A percentile compares a stretch with the other conserved stretches of the same genome.
These are phyloP conservation scores for Ciconia maguari DNA, from an alignment of 2,113 vertebrate species.

Conservation along the genomic window DNA sequence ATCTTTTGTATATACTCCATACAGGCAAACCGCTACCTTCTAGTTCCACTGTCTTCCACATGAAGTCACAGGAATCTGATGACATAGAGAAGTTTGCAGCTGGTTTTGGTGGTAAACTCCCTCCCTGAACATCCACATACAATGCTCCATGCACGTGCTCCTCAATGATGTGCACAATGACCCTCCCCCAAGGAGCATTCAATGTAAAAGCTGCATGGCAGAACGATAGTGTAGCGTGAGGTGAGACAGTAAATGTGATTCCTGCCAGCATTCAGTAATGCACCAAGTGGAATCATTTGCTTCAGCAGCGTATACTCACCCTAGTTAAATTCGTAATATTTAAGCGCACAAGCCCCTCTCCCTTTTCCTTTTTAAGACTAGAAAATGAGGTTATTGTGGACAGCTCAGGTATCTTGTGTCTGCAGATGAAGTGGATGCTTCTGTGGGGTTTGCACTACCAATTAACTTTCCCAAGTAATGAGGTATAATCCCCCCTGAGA, in stretches of 20 bases:
- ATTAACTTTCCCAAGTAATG: slow-evolving; percentile 53
- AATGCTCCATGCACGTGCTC: rapidly evolving
- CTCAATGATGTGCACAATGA: neutral
- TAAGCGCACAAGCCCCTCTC: neutral
- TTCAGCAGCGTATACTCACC: neutral
- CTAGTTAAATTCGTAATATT: neutral
- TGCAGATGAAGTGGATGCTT: neutral
- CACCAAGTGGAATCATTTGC: neutral
- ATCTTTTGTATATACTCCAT: neutral
- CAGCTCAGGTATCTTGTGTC: slow-evolving; percentile 34
- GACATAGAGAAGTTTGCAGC: neutral
- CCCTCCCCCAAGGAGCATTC: neutral
- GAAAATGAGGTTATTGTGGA: slow-evolving; percentile 24
- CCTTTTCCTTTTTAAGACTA: neutral
- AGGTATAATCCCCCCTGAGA: slow-evolving; percentile 4
- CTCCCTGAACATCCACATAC: neutral
- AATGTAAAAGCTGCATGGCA: neutral
- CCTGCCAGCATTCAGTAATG: neutral
- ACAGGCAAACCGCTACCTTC: neutral
- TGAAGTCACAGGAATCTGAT: neutral
- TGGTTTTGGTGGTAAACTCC: neutral
- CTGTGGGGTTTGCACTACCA: slow-evolving; percentile 14
- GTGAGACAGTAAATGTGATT: neutral
- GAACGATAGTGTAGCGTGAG: rapidly evolving
- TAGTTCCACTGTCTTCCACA: neutral